Evolutionary conservation across 2,888 invertebrate species (phyloP), one percentile per base, ranked within the genome.

Genomic region (Chymomyza procnemis): DNA sequence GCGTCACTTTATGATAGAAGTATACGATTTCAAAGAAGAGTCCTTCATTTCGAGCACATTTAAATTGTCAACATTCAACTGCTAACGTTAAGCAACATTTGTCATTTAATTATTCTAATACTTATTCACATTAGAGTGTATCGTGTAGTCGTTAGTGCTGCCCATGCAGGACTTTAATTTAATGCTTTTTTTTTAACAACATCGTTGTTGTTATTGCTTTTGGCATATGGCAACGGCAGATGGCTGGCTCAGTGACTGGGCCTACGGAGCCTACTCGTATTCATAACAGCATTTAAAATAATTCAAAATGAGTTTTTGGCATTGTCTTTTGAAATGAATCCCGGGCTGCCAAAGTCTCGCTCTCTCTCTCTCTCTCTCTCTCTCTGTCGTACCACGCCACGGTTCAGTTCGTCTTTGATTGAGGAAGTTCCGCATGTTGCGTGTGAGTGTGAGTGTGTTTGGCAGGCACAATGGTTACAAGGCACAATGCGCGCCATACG

Each of bases 261-360:
- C 22, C 34, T n/a, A n/a, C n/a, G n/a, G 54, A 54, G 60, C 61
- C 69, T 52, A 55, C 55, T 79, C 68, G 68, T 76, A 76, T 78
- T 78, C 77, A 76, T 74, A 79, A 76, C 66, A 79, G 70, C 72
- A 76, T 78, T 79, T 79, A 72, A 76, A 78, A 65, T 72, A 66
- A 70, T 74, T 76, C 74, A 66, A 74, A 72, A 66, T 67, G 58
- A 66, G 71, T 47, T 69, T 66, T 66, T 69, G 55, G 21, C 55
- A 21, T 22, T 55, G 50, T 55, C 56, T 54, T 50, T 67, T 46
- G 34, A 34, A 34, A 34, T 34, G 34, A 34, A 34, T 34, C 34
- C 26, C 26, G 26, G 8, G 16, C 58, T 4, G 19, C 12, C 26
- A n/a, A 18, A n/a, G 47, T 14, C 48, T 34, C 16, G n/a, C n/a